Conservation (phyloP, 2,888 invertebrate genomes). For the Scaptomyza polygonia region DNA sequence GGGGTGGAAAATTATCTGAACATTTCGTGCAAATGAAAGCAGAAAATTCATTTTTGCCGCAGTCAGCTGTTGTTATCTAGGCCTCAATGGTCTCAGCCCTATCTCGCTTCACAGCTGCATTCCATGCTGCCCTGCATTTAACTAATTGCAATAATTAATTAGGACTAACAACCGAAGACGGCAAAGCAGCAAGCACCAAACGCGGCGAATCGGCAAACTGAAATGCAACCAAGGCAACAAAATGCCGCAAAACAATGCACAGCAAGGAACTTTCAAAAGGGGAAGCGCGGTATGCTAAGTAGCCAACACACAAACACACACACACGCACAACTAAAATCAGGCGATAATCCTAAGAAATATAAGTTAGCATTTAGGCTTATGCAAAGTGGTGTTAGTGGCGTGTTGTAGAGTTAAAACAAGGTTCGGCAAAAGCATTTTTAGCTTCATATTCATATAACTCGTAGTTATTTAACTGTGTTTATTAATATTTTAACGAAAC, state of each 20-base stretch:
- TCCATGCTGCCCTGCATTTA: constrained; percentile 62
- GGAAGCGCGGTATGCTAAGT: not conserved
- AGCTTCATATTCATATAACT: not conserved
- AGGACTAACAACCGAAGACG: constrained; percentile 69
- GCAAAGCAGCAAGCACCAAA: constrained; percentile 25
- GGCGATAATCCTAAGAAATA: constrained; percentile 49
- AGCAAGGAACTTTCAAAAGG: constrained; percentile 14
- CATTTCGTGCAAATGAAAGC: constrained; percentile 71
- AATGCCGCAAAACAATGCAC: constrained; percentile 34
- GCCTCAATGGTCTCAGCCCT: constrained; percentile 16
- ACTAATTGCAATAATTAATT: constrained; percentile 77
- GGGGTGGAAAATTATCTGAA: constrained; percentile 63
- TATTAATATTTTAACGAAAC: too few species aligned
- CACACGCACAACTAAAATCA: constrained; percentile 1
- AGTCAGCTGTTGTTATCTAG: constrained; percentile 71
- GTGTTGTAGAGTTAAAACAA: constrained; percentile 16
- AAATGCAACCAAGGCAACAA: constrained; percentile 44
- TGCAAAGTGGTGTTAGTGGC: constrained; percentile 51
- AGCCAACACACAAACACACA: not conserved
- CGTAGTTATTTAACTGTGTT: not conserved
- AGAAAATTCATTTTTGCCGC: constrained; percentile 71
- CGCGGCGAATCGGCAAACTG: constrained; percentile 1
- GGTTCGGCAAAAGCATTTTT: constrained; percentile 4
- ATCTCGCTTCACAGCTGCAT: constrained; percentile 6
- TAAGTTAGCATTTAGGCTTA: constrained; percentile 43